Evolutionary conservation across 1,140 invertebrate species (phyloP).

Genomic region (Ostrea edulis): DNA sequence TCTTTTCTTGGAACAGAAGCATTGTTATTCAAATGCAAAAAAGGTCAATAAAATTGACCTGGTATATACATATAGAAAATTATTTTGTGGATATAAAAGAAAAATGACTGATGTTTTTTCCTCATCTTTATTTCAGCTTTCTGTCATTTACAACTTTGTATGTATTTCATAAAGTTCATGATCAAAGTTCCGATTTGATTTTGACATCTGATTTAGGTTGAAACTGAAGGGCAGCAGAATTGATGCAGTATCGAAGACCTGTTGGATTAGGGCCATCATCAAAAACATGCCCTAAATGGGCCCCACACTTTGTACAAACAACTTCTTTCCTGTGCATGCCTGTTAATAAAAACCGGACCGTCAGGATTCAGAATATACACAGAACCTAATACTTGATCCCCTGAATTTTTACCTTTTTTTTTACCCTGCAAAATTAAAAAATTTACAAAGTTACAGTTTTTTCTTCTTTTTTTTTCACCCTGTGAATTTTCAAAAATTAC

Average conservation of each 20-base stretch:
- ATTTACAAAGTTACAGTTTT: too few relatives aligned
- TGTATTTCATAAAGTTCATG: neutral
- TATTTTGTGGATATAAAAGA: too few relatives aligned
- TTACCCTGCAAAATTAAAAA: too few relatives aligned
- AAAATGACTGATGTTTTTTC: too few relatives aligned
- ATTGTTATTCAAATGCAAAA: too few relatives aligned
- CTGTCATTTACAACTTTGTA: neutral
- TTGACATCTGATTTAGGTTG: slow-evolving; percentile 42
- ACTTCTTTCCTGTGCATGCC: slow-evolving; percentile 65
- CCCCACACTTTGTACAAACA: slow-evolving; percentile 84
- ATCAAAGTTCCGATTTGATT: slow-evolving; percentile 61
- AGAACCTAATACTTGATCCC: too few relatives aligned
- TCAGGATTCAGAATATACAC: neutral
- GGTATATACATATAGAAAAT: too few relatives aligned
- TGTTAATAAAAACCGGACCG: slow-evolving; percentile 31
- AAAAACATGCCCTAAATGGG: slow-evolving; percentile 98
- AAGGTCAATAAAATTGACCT: too few relatives aligned
- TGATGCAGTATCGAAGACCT: slow-evolving; percentile 93
- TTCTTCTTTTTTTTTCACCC: too few relatives aligned
- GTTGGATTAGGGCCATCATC: slow-evolving; percentile 96
- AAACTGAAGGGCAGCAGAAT: slow-evolving; percentile 76
- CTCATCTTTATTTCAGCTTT: neutral
- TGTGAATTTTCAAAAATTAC: too few relatives aligned
- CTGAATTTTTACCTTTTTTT: too few relatives aligned
- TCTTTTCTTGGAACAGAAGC: too few relatives aligned